These are phyloP conservation scores for Archilochus colubris DNA, from an alignment of 2,113 vertebrate genomes.

Conservation along the genomic window DNA sequence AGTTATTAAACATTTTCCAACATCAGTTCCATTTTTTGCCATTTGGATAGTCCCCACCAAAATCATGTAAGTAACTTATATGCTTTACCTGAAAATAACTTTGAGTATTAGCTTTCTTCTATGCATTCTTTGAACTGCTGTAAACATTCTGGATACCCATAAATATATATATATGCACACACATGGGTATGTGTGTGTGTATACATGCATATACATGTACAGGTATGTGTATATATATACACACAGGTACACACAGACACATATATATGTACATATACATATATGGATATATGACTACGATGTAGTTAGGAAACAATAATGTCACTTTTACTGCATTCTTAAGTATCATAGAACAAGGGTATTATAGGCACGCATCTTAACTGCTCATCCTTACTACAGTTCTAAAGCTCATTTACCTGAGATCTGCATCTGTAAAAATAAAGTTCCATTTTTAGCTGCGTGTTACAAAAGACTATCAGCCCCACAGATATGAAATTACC, in stretches of 20 bases:
- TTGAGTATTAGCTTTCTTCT: constrained; percentile 8
- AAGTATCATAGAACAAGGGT: constrained; percentile 12
- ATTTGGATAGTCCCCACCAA: neutral
- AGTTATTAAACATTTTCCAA: neutral
- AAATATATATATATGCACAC: neutral
- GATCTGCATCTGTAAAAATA: constrained; percentile 74
- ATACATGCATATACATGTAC: neutral
- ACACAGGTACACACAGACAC: neutral
- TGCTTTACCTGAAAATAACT: neutral
- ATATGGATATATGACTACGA: neutral
- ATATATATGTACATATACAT: neutral
- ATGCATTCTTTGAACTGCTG: neutral
- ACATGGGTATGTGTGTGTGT: neutral
- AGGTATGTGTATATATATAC: neutral
- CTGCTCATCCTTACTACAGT: constrained; percentile 34
- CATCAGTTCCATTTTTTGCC: neutral
- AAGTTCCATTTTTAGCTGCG: constrained; percentile 61
- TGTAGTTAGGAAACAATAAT: neutral
- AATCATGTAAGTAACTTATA: neutral
- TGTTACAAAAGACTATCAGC: constrained; percentile 66
- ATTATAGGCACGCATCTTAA: constrained; percentile 68
- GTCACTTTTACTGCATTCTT: constrained; percentile 60
- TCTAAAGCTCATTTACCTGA: constrained; percentile 77
- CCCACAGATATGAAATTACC: constrained; percentile 42
- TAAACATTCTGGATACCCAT: constrained; percentile 25